These are phyloP conservation scores for Rhinichthys klamathensis DNA, from an alignment of 2,113 vertebrate species.

Conservation along the genomic window DNA sequence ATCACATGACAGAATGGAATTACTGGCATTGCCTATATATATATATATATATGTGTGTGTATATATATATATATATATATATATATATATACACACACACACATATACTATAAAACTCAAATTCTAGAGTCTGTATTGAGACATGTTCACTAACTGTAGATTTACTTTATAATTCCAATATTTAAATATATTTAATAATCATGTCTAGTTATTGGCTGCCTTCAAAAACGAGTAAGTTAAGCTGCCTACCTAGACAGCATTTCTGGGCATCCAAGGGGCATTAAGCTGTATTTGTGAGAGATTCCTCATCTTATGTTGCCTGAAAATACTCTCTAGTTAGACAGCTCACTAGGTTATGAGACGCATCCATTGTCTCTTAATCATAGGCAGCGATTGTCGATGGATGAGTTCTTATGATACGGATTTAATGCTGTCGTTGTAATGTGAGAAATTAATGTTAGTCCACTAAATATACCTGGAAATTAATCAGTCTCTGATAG, in stretches of 20 bases:
- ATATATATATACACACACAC: too few species aligned
- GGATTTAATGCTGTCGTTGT: not conserved
- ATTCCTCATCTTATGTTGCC: not conserved
- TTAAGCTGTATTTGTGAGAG: not conserved
- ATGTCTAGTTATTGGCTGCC: not conserved
- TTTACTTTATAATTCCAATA: not conserved
- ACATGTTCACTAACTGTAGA: not conserved
- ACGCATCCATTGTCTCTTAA: not conserved
- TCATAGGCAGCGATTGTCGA: not conserved
- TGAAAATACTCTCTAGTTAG: not conserved
- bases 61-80: too few species aligned
- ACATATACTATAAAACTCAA: not conserved
- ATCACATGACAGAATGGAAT: not conserved
- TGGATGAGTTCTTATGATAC: not conserved
- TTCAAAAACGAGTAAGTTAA: not conserved
- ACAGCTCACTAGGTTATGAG: not conserved
- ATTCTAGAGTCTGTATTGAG: not conserved
- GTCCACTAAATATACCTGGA: constrained; percentile 29
- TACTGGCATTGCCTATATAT: not conserved
- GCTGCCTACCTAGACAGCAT: not conserved
- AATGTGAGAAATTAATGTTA: too few species aligned
- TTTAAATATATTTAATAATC: not conserved
- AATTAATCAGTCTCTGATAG: not conserved
- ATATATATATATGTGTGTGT: not conserved
- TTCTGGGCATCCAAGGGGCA: not conserved